Evolutionary conservation across 2,888 invertebrate species (phyloP).

Genomic region (Drosophila subquinaria): DNA sequence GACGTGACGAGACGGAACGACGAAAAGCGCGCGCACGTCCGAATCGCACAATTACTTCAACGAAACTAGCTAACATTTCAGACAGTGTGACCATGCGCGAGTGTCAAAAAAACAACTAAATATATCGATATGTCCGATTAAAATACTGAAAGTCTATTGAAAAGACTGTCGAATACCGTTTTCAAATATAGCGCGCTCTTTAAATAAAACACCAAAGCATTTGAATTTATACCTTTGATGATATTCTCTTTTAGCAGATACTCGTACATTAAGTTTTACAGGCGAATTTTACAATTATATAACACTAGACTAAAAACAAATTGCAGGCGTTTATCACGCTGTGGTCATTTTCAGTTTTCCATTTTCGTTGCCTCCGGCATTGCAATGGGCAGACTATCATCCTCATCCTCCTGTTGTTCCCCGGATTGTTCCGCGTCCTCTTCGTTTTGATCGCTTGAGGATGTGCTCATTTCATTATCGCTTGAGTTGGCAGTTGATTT

Average conservation of each 20-base stretch:
- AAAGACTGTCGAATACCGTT: neutral
- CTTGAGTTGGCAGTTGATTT: neutral
- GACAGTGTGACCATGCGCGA: constrained; percentile 8
- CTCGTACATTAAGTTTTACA: constrained; percentile 15
- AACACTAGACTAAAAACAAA: constrained; percentile 34
- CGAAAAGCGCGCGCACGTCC: constrained; percentile 42
- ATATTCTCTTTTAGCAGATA: neutral
- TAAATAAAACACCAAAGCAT: constrained; percentile 3
- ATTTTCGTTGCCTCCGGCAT: constrained; percentile 7
- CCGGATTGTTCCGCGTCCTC: constrained; percentile 23
- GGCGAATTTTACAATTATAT: constrained; percentile 20
- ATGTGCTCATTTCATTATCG: neutral
- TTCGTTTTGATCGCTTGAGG: neutral
- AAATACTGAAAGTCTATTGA: neutral
- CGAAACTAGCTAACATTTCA: constrained; percentile 16
- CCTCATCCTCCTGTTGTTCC: constrained; percentile 37
- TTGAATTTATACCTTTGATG: constrained; percentile 1
- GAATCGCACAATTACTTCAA: constrained; percentile 24
- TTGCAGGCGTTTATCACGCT: constrained; percentile 21
- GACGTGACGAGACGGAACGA: constrained; percentile 37
- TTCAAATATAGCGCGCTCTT: neutral
- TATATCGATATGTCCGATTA: neutral
- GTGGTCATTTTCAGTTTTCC: constrained; percentile 31
- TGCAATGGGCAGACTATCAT: constrained; percentile 9
- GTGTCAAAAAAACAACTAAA: neutral